phyloP scores from a whole-genome alignment of 30 jellyfish, hydroid and myxozoan genomes.

The Pelagia noctiluca region DNA sequence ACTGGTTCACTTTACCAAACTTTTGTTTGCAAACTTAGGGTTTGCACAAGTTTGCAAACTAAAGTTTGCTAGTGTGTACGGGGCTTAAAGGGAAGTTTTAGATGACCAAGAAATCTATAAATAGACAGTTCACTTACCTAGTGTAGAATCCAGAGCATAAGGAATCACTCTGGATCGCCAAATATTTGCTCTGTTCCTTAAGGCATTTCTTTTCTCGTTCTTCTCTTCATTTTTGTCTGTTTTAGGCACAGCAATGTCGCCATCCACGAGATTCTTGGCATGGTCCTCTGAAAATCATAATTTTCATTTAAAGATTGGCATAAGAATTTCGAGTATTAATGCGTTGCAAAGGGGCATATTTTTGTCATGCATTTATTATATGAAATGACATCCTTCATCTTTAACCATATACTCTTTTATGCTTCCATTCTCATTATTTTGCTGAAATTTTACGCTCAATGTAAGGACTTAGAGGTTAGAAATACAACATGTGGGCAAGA shows the following conservation, averaged over 20 bases:
- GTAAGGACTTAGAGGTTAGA: too few species aligned
- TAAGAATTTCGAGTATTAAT: not conserved
- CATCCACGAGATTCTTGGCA: constrained; percentile 36
- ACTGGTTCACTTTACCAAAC: not conserved
- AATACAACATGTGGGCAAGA: too few species aligned
- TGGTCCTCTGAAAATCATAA: constrained; percentile 37
- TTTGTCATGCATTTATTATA: too few species aligned
- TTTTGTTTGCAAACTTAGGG: not conserved
- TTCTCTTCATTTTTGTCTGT: constrained; percentile 1
- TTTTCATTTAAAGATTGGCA: not conserved
- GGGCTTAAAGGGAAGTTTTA: too few species aligned
- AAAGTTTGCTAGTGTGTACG: too few species aligned
- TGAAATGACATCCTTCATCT: too few species aligned
- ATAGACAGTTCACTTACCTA: constrained; percentile 18
- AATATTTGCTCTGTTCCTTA: constrained; percentile 7
- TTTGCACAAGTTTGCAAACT: too few species aligned
- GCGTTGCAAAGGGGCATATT: too few species aligned
- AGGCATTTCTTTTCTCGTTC: constrained; percentile 62
- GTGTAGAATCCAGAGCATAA: not conserved
- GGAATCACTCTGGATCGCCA: constrained; percentile 67
- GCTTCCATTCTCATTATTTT: too few species aligned
- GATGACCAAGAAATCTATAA: not conserved
- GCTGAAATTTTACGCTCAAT: too few species aligned
- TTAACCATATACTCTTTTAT: too few species aligned
- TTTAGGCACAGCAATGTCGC: constrained; percentile 49